Base-by-base conservation (phyloP, 1,140 invertebrate genomes). In the Homarus americanus region DNA sequence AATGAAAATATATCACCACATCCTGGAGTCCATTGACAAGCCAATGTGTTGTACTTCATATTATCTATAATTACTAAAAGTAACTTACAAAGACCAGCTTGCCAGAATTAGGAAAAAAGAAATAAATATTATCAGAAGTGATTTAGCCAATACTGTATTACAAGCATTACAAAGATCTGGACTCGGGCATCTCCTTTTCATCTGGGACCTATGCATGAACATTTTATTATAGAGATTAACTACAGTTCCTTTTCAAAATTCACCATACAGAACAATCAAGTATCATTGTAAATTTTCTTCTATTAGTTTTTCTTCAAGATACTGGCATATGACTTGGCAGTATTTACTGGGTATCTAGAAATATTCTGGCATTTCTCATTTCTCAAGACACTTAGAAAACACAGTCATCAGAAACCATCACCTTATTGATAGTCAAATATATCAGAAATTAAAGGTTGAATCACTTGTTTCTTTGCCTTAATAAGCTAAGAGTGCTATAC, bases 391-490 rank as follows among this genome's bases (percentile, higher is more conserved):
- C 63, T 63, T 20, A 32, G n/a, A 69, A 72, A 69, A 75, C 28
- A 32, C 53, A 49, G 36, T 34, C n/a, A 86, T 41, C 9, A 76
- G 40, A 86, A 76, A 75, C 69, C 34, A 53, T 38, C 69, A 86
- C n/a, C 41, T 75, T 15, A n/a, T 75, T 86, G 72, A 86, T 32
- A 86, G 83, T 75, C 41, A 75, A 86, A 86, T 69, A 86, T 76
- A 75, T 75, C 69, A 86, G 20, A 36, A 86, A 85, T 40, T 69
- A 83, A 86, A 72, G 53, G 41, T 9, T 86, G 73, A 73, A 86
- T 86, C 83, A 76, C 83, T 76, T 41, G 28, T 53, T 72, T 79
- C 20, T 49, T 44, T 75, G 28, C 20, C 40, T 53, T 80, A 49
- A 28, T 80, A 49, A 80, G 78, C 41, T 80, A 80, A 44, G 38